Evolutionary conservation across 2,797 vertebrate species (phyloP), one percentile per base, ranked within the genome.

Genomic region (Morelia viridis): DNA sequence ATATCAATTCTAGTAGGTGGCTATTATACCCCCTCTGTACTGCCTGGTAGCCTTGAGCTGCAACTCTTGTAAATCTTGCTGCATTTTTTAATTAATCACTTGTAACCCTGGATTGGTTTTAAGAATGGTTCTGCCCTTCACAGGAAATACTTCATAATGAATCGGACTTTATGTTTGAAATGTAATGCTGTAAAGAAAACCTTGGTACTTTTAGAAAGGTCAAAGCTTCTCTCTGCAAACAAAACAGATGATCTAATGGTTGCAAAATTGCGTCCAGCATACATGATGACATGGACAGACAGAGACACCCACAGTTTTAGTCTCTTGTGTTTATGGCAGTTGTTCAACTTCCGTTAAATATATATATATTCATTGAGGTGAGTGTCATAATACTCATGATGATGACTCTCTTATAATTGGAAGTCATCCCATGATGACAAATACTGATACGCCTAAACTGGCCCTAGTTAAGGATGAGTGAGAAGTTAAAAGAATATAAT

Each of bases 131-230:
- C 85, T 8, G 9, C 58, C 41, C 64, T 86, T 84, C 41, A 19
- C 15, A 28, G 11, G 57, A n/a, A 57, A 35, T 35, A 65, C 53
- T 0, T 3, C 28, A 11, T 19, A 35, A 57, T 0, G 1, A 90
- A n/a, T 53, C 17, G 6, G 56, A 31, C 41, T 68, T 89, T 92
- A 61, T 87, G 88, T 85, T 91, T 91, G 41, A 65, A 93, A 35
- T 88, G 71, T 88, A 46, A 91, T 94, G 91, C 89, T 71, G 90
- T 87, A 71, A 87, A 91, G 92, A 94, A 93, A 93, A 15, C 93
- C 17, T 92, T 90, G 91, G 46, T 17, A 4, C 0, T 7, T 93
- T 94, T 94, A 90, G 89, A 60, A 10, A 0, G 83, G 90, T 94
- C 85, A 80, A 71, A 92, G 90, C 53, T 94, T 94, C 92, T 94